phyloP scores from a whole-genome alignment of 2,797 vertebrate genomes.

The Sandelia bainsii region DNA sequence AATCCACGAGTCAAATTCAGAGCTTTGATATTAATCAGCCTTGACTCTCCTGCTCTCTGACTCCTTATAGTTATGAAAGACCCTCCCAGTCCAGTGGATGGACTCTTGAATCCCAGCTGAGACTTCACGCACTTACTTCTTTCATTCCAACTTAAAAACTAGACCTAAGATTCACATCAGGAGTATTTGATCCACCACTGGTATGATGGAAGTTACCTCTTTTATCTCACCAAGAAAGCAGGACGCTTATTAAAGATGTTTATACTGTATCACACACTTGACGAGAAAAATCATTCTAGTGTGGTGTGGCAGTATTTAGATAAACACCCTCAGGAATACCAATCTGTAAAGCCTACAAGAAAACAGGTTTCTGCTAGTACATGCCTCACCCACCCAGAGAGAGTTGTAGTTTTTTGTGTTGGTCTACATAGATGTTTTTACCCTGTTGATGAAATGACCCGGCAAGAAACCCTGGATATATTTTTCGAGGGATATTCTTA shows the following conservation, averaged over 20 bases:
- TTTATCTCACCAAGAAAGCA: slow-evolving; percentile 21
- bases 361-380: too few species aligned
- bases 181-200: not conserved
- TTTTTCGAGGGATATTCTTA: not conserved
- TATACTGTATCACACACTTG: not conserved
- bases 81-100: slow-evolving; percentile 8
- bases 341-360: too few species aligned
- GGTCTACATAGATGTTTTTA: not conserved
- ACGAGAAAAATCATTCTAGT: not conserved
- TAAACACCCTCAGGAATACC: too few species aligned
- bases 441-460: not conserved
- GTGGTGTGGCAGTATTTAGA: not conserved
- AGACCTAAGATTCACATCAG: slow-evolving; percentile 18
- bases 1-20: slow-evolving; percentile 22
- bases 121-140: not conserved
- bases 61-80: slow-evolving; percentile 16
- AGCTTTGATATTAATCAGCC: slow-evolving; percentile 31
- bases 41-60: slow-evolving; percentile 2
- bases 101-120: slow-evolving; percentile 10
- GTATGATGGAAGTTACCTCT: not conserved
- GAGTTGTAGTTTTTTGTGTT: not conserved
- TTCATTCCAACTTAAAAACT: slow-evolving; percentile 18
- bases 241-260: slow-evolving; percentile 2
- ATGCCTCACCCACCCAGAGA: not conserved
- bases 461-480: not conserved